Percentiles rank a stretch among this genome's conserved stretches.
phyloP scores from a whole-genome alignment of 2,888 invertebrate species.

The Drosophila maculinotata region DNA sequence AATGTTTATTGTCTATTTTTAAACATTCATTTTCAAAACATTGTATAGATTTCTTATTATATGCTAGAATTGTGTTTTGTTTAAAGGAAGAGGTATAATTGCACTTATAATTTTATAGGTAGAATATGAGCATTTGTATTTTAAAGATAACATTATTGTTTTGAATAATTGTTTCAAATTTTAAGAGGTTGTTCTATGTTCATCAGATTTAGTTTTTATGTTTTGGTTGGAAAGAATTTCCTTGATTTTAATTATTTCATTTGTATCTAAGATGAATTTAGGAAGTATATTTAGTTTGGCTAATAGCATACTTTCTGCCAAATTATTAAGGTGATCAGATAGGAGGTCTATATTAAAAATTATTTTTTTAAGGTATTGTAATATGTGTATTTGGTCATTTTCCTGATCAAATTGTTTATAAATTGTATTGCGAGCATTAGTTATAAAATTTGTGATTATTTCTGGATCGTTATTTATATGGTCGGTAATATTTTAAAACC shows the following conservation, averaged over 20 bases:
- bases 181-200: neutral
- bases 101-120: neutral
- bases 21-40: too few species aligned
- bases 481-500: neutral
- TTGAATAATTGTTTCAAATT: neutral
- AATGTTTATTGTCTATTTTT: neutral
- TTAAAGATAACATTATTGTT: neutral
- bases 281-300: neutral
- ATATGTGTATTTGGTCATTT: neutral
- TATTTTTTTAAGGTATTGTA: neutral
- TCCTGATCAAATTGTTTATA: neutral
- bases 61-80: neutral
- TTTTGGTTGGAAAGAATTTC: neutral
- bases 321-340: too few species aligned
- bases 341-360: too few species aligned
- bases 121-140: neutral
- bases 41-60: neutral
- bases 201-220: neutral
- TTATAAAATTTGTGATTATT: neutral
- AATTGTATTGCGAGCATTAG: neutral
- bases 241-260: neutral
- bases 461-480: neutral
- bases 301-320: neutral
- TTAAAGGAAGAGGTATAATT: neutral
- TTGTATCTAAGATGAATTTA: neutral